Conservation (phyloP, 30 jellyfish, hydroid and myxozoan genomes). For the Nemopilema nomurai region DNA sequence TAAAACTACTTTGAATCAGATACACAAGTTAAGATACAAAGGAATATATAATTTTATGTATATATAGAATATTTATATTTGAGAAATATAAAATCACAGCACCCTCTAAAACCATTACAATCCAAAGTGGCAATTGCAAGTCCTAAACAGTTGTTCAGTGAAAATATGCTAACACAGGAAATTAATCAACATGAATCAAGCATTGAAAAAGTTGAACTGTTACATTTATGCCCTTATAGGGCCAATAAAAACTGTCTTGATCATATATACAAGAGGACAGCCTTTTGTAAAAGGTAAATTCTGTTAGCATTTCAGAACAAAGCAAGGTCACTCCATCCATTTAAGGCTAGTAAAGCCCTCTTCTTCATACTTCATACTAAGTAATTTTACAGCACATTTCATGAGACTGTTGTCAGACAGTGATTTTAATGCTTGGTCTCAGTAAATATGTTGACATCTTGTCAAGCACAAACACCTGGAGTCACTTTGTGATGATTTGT, state of each 20-base stretch:
- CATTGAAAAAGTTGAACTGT: neutral
- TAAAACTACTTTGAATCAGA: slow-evolving; percentile 20
- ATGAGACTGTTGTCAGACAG: too few relatives aligned
- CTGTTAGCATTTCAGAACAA: neutral
- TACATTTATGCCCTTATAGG: neutral
- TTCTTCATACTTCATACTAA: too few relatives aligned
- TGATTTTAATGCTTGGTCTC: too few relatives aligned
- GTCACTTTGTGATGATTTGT: too few relatives aligned
- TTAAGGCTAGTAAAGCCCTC: too few relatives aligned
- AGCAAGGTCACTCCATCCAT: neutral
- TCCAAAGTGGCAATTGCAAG: neutral
- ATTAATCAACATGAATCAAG: neutral
- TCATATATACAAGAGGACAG: neutral
- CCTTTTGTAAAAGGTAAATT: too few relatives aligned
- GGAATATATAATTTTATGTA: slow-evolving; percentile 3
- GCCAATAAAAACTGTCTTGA: neutral
- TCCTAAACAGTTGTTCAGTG: neutral
- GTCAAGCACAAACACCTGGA: too few relatives aligned
- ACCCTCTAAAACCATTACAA: slow-evolving; percentile 20
- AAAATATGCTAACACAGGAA: neutral
- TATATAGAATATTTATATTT: slow-evolving; percentile 6
- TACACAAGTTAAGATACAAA: slow-evolving; percentile 19
- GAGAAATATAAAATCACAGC: slow-evolving; percentile 24
- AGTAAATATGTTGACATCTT: too few relatives aligned
- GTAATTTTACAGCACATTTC: too few relatives aligned